Base-by-base conservation (phyloP, 2,888 invertebrate genomes). In the Oscheius onirici region DNA sequence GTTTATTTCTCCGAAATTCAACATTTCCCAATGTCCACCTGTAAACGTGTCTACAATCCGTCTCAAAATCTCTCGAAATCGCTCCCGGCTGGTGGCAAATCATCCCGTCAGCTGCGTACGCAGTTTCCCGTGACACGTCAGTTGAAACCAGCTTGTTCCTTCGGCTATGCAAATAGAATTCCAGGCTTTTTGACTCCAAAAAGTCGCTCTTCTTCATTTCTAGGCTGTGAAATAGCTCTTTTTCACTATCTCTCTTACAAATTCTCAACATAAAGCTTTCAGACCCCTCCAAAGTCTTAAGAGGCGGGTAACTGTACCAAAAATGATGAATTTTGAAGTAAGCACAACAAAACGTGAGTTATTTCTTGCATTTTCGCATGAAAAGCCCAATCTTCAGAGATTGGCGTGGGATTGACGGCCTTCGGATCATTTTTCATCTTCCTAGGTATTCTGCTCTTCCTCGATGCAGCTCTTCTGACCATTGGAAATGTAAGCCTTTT, bases 391-490 rank as follows among this genome's bases (percentile, higher is more conserved):
- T 57, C 87, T 88, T 70, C 86, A 90, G 90, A 97, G 91, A 97
- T 99, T 87, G 99, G 97, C 22, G 95, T 97, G 49, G 97, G 97
- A 20, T 91, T 99, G 63, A 94, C 96, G 3, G 95, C 95, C 3
- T 97, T 99, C 90, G 97, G 97, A 10, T 92, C 96, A 83, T 92
- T 93, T 72, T 97, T 99, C 89, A 91, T 99, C 8, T 94, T 97
- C 86, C 91, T 99, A 8, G 97, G 97, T 72, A 92, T 97, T 46
- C 86, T 99, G 57, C 90, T 99, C 72, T 90, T 99, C 68, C 97
- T 99, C 89, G 99, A 99, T 89, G 95, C 95, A 89, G 97, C 97
- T 66, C 90, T 99, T 71, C 90, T 99, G 71, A 97, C 97, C n/a
- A 95, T 99, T 88, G 99, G 99, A 88, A 99, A 99, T 91, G 97